Evolutionary conservation across 2,888 invertebrate genomes (phyloP), one percentile per base, ranked within the genome.

Genomic region (Cloeon dipterum): DNA sequence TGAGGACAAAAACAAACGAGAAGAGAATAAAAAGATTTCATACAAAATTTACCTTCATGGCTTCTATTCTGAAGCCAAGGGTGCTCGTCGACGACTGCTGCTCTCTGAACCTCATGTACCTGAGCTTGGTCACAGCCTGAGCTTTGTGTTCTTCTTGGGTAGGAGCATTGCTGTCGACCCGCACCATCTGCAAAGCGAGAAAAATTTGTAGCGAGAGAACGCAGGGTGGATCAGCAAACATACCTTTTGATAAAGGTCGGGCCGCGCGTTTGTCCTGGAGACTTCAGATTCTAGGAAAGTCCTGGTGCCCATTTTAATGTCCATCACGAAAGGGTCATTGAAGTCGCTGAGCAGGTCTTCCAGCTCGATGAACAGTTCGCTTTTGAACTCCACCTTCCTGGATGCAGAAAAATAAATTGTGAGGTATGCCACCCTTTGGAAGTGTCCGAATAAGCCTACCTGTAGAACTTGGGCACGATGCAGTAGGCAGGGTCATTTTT

Each of bases 261-360:
- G 52, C 35, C 94, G 68, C 14, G 83, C 74, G 32, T 70, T 71
- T 18, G 72, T 74, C 52, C 93, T 94, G 51, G 73, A 73, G 26
- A 94, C 94, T 63, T 96, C 96, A 3, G 78, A 76, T 57, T 96
- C 94, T 26, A 93, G 66, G 57, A 94, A 96, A 16, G 94, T 96
- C 49, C 93, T 69, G 3, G 81, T 82, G 32, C 96, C 96, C 71
- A 96, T 82, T 63, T 96, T 96, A 42, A 96, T 78, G 56, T 96
- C 96, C 75, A 96, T 93, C 1, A 96, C 88, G 51, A 79, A 77
- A 1, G 91, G 91, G 58, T 93, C 82, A 50, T 66, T 65, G 58
- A 93, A 94, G 39, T 83, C 82, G 48, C 83, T 77, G 18, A 93
- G 61, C 16, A 96, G 65, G 57, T 96, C 91, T 60, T 94, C 89